phyloP scores from a whole-genome alignment of 2,113 vertebrate genomes.

The Poeciliopsis retropinna region DNA sequence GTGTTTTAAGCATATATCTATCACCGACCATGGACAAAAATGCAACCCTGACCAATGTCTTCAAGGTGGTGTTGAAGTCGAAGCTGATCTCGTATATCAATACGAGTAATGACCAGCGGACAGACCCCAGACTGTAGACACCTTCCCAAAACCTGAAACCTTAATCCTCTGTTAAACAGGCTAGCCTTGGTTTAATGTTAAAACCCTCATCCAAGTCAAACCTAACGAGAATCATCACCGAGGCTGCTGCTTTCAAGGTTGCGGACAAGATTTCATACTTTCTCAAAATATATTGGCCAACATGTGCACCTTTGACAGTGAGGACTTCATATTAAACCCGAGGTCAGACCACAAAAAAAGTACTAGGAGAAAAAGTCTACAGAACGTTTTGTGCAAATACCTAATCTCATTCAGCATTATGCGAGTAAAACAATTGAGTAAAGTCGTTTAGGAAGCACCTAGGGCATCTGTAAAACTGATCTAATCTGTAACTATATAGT shows the following conservation, averaged over 20 bases:
- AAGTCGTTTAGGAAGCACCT: not conserved
- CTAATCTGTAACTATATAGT: too few species aligned
- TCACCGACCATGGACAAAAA: slow-evolving; percentile 59
- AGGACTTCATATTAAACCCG: slow-evolving; percentile 24
- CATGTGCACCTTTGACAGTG: slow-evolving; percentile 44
- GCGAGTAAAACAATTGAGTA: not conserved
- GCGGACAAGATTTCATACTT: slow-evolving; percentile 43
- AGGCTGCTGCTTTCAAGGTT: slow-evolving; percentile 50
- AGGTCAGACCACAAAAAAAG: not conserved
- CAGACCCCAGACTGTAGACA: slow-evolving; percentile 52
- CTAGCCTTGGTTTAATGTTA: slow-evolving; percentile 56
- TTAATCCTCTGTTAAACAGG: slow-evolving; percentile 56
- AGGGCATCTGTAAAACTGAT: too few species aligned
- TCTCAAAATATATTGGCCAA: slow-evolving; percentile 31
- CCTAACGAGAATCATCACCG: slow-evolving; percentile 31
- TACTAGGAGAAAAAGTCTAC: not conserved
- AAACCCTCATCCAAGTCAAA: slow-evolving; percentile 52
- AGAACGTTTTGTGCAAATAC: not conserved
- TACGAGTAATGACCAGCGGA: slow-evolving; percentile 50
- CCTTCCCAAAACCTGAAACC: slow-evolving; percentile 53
- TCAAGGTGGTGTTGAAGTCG: slow-evolving; percentile 54
- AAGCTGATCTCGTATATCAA: slow-evolving; percentile 59
- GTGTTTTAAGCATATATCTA: slow-evolving; percentile 35
- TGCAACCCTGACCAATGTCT: slow-evolving; percentile 56
- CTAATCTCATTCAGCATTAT: not conserved